phyloP scores from a whole-genome alignment of 2,113 vertebrate species.

The Periophthalmodon schlosseri region DNA sequence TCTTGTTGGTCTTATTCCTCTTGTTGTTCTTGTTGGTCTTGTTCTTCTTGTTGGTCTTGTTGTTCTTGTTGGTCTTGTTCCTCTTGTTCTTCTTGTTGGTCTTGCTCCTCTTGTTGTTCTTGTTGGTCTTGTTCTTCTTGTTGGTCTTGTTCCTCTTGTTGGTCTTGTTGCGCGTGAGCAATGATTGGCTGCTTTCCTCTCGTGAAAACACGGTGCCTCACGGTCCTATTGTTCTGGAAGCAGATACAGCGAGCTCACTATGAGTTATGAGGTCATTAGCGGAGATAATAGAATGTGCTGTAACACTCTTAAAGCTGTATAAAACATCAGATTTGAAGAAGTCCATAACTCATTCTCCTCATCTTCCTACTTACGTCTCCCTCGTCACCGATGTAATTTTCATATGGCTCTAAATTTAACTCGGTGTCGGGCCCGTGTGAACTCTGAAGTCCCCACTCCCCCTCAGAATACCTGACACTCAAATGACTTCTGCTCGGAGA shows the following conservation, averaged over 20 bases:
- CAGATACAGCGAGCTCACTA: conserved; percentile 52
- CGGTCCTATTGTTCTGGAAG: conserved; percentile 42
- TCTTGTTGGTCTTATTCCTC: no score
- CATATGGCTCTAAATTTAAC: conserved; percentile 59
- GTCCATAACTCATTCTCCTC: conserved; percentile 45
- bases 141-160: no score
- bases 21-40: no score
- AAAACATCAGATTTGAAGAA: conserved; percentile 59
- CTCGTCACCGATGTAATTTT: conserved; percentile 39
- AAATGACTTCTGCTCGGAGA: conserved; percentile 54
- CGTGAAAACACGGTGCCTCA: conserved; percentile 4
- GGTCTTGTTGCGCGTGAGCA: background rate
- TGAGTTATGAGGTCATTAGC: conserved; percentile 70
- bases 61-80: no score
- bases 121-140: no score
- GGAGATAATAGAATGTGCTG: conserved; percentile 60
- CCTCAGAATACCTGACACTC: conserved; percentile 57
- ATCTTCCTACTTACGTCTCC: conserved; percentile 52
- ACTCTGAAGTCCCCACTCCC: conserved; percentile 18
- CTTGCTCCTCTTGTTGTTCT: no score
- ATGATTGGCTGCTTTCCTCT: conserved; percentile 19
- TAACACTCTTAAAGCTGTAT: conserved; percentile 56
- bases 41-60: no score
- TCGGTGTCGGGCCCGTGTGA: conserved; percentile 22
- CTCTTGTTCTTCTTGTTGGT: no score